Base-by-base conservation (phyloP, 2,113 vertebrate species). In the Megaceryle torquata region DNA sequence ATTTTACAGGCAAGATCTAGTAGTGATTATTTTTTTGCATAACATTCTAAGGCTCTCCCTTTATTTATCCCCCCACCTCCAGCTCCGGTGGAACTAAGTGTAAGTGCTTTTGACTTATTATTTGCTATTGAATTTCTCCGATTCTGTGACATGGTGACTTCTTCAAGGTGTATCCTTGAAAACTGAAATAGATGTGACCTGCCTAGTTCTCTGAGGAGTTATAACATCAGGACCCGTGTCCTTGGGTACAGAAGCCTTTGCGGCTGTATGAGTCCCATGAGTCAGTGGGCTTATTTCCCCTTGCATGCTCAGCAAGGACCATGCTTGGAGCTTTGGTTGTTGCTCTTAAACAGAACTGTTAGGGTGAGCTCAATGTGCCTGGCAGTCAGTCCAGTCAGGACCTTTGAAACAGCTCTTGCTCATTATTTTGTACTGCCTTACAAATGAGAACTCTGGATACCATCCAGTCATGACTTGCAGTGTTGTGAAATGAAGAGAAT, bases 1-100 rank as follows among this genome's bases (percentile, higher is more conserved):
- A 64, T 86, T 94, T 85, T 92, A 59, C 51, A 64, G 46, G 31
- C 22, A 82, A 93, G 22, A 69, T 79, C 78, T 79, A 91, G 24
- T 70, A 85, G 59, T 26, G 41, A 83, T 83, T 77, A 63, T 17
- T 46, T 51, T 61, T 85, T 85, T 83, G 41, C n/a, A 46, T 67
- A 81, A 78, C 6, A 39, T 43, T 74, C 70, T 43, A 88, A 84
- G 43, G 25, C 35, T 83, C 33, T 86, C 14, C 16, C 35, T 85
- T 60, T 82, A 44, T 16, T 71, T 53, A 25, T 12, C 13, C 13
- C 13, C 51, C 53, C 14, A 26, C 24, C 51, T 13, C 9, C 25
- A 28, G 14, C 31, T 26, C 48, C 59, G 19, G 43, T 10, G 75
- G 57, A 91, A 83, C 37, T 63, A 89, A 68, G 35, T 44, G 7